These are phyloP conservation scores for Otolemur garnettii DNA, from an alignment of 2,113 vertebrate genomes.

Conservation along the genomic window DNA sequence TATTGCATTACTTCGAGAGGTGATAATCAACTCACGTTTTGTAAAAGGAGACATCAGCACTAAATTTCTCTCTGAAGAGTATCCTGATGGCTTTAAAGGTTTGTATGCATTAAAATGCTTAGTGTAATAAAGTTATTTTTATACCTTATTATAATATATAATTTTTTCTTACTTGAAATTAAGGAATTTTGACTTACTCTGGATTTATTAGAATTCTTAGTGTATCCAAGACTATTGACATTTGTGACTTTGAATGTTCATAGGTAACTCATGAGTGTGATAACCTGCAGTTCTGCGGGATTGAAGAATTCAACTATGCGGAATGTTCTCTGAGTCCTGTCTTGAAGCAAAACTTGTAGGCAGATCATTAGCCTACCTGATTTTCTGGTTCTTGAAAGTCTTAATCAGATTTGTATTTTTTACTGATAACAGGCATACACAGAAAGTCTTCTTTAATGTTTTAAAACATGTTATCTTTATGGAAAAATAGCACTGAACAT, in stretches of 20 bases:
- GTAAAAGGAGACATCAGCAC: slow-evolving; percentile 96
- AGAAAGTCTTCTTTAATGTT: slow-evolving; percentile 16
- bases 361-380: background rate
- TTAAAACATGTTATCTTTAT: background rate
- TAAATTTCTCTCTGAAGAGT: slow-evolving; percentile 97
- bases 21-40: slow-evolving; percentile 95
- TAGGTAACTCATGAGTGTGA: background rate
- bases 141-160: background rate
- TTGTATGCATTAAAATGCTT: slow-evolving; percentile 76
- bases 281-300: background rate
- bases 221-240: background rate
- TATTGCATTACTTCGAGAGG: slow-evolving; percentile 96
- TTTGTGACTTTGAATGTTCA: slow-evolving; percentile 40
- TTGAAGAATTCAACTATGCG: background rate
- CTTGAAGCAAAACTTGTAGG: background rate
- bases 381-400: slow-evolving; percentile 37
- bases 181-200: background rate
- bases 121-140: slow-evolving; percentile 33
- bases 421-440: background rate
- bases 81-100: slow-evolving; percentile 98
- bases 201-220: background rate
- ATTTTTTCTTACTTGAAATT: slow-evolving; percentile 38
- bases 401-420: background rate
- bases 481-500: slow-evolving; percentile 10
- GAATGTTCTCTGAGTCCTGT: background rate